Evolutionary conservation across 1,140 invertebrate genomes (phyloP), one percentile per base, ranked within the genome.

Genomic region (Pollicipes pollicipes): DNA sequence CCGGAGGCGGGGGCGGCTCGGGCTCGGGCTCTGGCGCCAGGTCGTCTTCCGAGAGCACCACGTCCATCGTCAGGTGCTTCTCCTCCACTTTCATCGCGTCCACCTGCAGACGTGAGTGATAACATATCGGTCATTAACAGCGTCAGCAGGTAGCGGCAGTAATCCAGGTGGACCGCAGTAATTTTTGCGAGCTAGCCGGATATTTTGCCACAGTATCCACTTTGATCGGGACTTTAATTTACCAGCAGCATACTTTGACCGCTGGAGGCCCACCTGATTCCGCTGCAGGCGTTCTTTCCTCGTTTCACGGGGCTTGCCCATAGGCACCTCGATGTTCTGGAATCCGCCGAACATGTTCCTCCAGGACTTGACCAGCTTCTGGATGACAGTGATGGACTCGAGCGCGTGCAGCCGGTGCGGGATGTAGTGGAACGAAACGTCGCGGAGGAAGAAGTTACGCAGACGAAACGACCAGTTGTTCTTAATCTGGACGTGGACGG

Each of bases 361-460:
- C 45, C 45, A 58, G 13, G 45, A 58, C 45, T 58, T 58, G 45
- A 58, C 45, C 45, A 58, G 10, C 45, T 58, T 6, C 45, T 58
- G 45, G 45, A 58, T 58, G 17, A 58, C 45, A 24, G 45, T 58
- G 45, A 58, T 58, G 45, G 45, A 58, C 45, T 58, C 45, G 45
- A 58, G 45, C 45, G 45, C 45, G 45, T 58, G 45, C 45, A 58
- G 45, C 45, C 45, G 45, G 45, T 58, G 45, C 45, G 45, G 45
- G 45, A 58, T 58, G 45, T 58, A 58, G 45, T 58, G 45, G 45
- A 58, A 58, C 45, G 45, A 58, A 10, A 58, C 45, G 45, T 58
- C 45, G 2, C 24, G 45, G 13, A 58, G 45, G 45, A 58, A 58
- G 45, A 21, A 58, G 45, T 58, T 58, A 2, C 45, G 45, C 45